Percentiles rank a stretch among this genome's conserved stretches.
Conservation (phyloP, 1,140 invertebrate species). For the Atta texana region DNA sequence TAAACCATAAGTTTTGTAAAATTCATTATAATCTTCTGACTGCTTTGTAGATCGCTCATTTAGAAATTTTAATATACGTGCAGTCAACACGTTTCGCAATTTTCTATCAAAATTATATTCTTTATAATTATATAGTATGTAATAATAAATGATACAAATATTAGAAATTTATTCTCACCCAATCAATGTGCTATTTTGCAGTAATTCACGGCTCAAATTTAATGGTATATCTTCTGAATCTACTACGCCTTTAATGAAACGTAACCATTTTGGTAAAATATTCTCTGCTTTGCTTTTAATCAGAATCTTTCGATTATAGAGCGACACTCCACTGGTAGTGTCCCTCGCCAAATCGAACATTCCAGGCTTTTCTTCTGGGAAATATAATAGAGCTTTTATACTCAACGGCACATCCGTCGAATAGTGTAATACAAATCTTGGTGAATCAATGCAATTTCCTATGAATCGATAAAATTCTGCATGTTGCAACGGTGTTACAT, state of each 20-base stretch:
- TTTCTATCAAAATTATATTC: slow-evolving; percentile 88
- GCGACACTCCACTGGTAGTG: slow-evolving; percentile 92
- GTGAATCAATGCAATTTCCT: slow-evolving; percentile 93
- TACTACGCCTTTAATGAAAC: slow-evolving; percentile 98
- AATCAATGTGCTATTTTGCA: slow-evolving; percentile 97
- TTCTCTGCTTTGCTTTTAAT: slow-evolving; percentile 97
- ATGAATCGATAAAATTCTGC: slow-evolving; percentile 96
- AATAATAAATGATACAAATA: slow-evolving; percentile 19
- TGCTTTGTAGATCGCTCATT: slow-evolving; percentile 95
- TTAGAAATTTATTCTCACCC: slow-evolving; percentile 87
- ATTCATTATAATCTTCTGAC: slow-evolving; percentile 92
- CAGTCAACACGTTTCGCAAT: slow-evolving; percentile 94
- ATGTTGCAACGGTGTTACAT: slow-evolving; percentile 94
- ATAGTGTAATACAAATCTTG: slow-evolving; percentile 94
- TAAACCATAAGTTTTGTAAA: slow-evolving; percentile 96
- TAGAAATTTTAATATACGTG: slow-evolving; percentile 94
- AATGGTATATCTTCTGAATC: slow-evolving; percentile 99
- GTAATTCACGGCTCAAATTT: slow-evolving; percentile 97
- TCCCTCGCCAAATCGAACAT: slow-evolving; percentile 96
- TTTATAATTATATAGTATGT: background rate
- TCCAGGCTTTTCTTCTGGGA: slow-evolving; percentile 95
- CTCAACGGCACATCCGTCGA: slow-evolving; percentile 96
- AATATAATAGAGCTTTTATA: slow-evolving; percentile 96
- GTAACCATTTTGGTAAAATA: slow-evolving; percentile 96
- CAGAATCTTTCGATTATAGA: slow-evolving; percentile 96